Conservation (phyloP, 2,113 vertebrate genomes). For the Antennarius striatus region DNA sequence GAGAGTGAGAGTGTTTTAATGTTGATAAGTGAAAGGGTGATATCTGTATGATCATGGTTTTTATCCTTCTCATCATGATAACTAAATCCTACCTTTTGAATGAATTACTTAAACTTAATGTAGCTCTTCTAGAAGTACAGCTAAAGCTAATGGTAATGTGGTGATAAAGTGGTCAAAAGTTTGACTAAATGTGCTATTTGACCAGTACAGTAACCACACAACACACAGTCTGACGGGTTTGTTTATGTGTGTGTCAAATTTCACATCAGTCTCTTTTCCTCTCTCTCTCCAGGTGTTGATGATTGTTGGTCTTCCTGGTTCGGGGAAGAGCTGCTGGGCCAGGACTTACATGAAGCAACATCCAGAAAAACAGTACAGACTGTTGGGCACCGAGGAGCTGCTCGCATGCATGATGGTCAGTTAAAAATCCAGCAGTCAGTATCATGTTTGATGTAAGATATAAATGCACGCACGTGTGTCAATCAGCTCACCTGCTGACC, state of each 20-base stretch:
- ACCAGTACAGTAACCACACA: too few species aligned
- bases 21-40: background rate
- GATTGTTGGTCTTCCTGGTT: conserved; percentile 89
- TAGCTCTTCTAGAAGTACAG: too few species aligned
- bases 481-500: background rate
- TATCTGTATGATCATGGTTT: too few species aligned
- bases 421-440: conserved; percentile 5
- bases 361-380: conserved; percentile 82
- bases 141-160: too few species aligned
- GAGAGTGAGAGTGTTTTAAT: background rate
- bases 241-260: too few species aligned
- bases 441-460: background rate
- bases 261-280: too few species aligned
- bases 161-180: too few species aligned
- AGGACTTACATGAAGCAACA: conserved; percentile 79
- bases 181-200: too few species aligned
- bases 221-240: too few species aligned
- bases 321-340: conserved; percentile 90
- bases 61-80: too few species aligned
- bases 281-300: conserved; percentile 79
- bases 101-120: too few species aligned
- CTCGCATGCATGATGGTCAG: conserved; percentile 86
- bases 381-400: conserved; percentile 84
- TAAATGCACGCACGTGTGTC: background rate
- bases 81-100: too few species aligned